A percentile compares a stretch with the other conserved stretches of the same genome.
phyloP scores from a whole-genome alignment of 2,113 vertebrate genomes.

The Suricata suricatta region DNA sequence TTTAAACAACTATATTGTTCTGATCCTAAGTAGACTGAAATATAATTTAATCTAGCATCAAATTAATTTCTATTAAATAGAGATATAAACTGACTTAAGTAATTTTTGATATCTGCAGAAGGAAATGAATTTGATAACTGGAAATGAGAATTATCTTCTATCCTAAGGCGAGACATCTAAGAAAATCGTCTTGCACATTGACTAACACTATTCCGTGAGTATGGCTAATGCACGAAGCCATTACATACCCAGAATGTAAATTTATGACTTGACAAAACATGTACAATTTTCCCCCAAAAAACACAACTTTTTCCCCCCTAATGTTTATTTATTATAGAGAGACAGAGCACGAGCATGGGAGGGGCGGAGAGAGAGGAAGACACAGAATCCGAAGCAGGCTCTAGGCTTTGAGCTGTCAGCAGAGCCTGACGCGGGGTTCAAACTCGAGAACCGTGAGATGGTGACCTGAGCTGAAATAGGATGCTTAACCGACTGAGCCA shows the following conservation, averaged over 20 bases:
- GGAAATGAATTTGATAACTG: neutral
- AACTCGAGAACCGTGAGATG: too few relatives aligned
- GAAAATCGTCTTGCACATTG: neutral
- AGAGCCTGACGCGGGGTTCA: too few relatives aligned
- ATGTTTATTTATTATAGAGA: too few relatives aligned
- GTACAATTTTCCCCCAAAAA: too few relatives aligned
- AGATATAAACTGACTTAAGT: neutral
- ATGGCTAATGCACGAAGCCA: neutral
- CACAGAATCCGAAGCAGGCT: too few relatives aligned
- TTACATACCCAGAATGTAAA: neutral
- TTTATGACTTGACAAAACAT: neutral
- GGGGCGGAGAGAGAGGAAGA: too few relatives aligned
- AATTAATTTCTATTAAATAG: conserved; percentile 18
- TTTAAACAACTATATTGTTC: neutral
- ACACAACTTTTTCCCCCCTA: too few relatives aligned
- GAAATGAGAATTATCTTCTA: neutral
- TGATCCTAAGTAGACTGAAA: neutral
- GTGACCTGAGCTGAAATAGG: too few relatives aligned
- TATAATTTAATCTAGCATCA: neutral
- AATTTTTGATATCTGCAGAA: neutral
- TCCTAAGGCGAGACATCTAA: neutral
- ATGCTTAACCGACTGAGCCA: too few relatives aligned
- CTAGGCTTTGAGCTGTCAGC: too few relatives aligned
- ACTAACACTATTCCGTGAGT: neutral
- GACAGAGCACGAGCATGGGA: too few relatives aligned